Percentiles rank a stretch among this genome's conserved stretches.
phyloP scores from a whole-genome alignment of 2,888 invertebrate genomes.

The Tetheella fluctuosa region DNA sequence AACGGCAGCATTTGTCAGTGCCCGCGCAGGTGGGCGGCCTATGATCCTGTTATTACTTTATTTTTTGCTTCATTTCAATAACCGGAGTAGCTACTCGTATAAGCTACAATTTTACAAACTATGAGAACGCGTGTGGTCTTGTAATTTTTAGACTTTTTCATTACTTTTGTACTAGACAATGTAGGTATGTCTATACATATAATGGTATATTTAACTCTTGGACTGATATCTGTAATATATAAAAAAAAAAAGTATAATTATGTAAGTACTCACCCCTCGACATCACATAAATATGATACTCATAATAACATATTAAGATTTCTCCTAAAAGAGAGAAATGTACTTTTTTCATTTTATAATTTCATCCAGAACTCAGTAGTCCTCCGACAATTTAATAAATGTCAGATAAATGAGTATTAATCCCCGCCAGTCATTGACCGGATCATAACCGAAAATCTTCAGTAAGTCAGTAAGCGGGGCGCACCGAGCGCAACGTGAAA shows the following conservation, averaged over 20 bases:
- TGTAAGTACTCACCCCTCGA: background rate
- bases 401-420: slow-evolving; percentile 70
- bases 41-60: slow-evolving; percentile 71
- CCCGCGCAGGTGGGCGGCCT: slow-evolving; percentile 71
- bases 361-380: slow-evolving; percentile 41
- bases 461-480: slow-evolving; percentile 72
- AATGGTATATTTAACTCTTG: too few species aligned
- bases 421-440: slow-evolving; percentile 79
- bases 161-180: background rate
- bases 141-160: slow-evolving; percentile 22
- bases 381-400: slow-evolving; percentile 69
- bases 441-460: slow-evolving; percentile 82
- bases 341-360: slow-evolving; percentile 34
- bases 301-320: too few species aligned
- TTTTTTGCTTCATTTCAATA: slow-evolving; percentile 71
- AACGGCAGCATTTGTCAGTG: slow-evolving; percentile 76
- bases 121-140: slow-evolving; percentile 46
- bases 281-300: too few species aligned
- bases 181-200: too few species aligned
- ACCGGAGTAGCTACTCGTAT: slow-evolving; percentile 52
- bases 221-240: too few species aligned
- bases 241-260: rapidly evolving
- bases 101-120: slow-evolving; percentile 16
- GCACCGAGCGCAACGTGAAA: slow-evolving; percentile 74
- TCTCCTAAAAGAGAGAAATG: too few species aligned